Percentiles rank a stretch among this genome's conserved stretches.
phyloP scores from a whole-genome alignment of 2,888 invertebrate species.

The Chymomyza amoena region DNA sequence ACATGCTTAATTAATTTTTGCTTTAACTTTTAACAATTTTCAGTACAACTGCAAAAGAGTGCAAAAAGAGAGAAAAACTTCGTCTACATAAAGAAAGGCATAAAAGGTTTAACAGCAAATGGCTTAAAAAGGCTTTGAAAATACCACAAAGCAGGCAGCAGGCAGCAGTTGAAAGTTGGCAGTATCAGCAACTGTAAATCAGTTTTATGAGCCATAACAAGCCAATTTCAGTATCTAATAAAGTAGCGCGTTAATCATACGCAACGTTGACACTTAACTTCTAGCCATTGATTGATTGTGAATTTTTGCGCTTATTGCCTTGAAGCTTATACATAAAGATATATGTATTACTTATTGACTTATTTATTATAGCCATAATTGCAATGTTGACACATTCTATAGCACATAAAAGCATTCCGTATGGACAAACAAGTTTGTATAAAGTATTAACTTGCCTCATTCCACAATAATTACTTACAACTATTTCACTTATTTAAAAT shows the following conservation, averaged over 20 bases:
- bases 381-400: not conserved
- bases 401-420: not conserved
- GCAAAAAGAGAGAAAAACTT: slow-evolving; percentile 24
- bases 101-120: not conserved
- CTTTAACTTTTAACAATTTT: not conserved
- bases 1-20: slow-evolving; percentile 19
- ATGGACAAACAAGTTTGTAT: no score
- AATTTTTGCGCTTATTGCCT: not conserved
- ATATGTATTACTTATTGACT: not conserved
- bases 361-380: not conserved
- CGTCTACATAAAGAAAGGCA: not conserved
- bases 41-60: not conserved
- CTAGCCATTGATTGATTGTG: slow-evolving; percentile 8
- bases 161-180: not conserved
- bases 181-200: slow-evolving; percentile 36
- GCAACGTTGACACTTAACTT: slow-evolving; percentile 30
- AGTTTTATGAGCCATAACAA: slow-evolving; percentile 28
- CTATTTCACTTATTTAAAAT: no score
- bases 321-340: not conserved
- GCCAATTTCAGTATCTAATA: not conserved
- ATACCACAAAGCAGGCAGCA: not conserved
- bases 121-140: not conserved
- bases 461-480: no score
- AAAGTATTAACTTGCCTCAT: no score
- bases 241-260: slow-evolving; percentile 50